Evolutionary conservation across 1,140 invertebrate species (phyloP), one percentile per base, ranked within the genome.

Genomic region (Bicyclus anynana): DNA sequence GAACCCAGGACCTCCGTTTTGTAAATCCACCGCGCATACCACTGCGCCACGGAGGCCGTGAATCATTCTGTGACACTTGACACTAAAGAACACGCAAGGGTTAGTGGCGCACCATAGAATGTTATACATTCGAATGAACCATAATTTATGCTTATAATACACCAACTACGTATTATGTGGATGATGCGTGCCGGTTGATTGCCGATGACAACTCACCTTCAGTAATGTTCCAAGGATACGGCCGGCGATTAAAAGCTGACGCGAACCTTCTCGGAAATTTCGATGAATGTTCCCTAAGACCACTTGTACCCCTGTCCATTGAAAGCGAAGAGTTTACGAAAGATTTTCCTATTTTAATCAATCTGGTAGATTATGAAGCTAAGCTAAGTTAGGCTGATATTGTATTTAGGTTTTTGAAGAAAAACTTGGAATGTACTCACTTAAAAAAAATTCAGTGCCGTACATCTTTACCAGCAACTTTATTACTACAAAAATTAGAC

Each of bases 261-360:
- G 63, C 54, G 50, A 55, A 62, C 76, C 79, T 82, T 84, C 79
- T 73, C 56, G 72, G 81, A 80, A 84, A 68, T 51, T 37, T 48
- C 29, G 49, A 58, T 55, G 1, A 21, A 33, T 56, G 12, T 23
- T 20, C 33, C 20, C 20, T 33, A 20, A 20, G 6, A 14, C 26
- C 37, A 7, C 38, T 40, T 35, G n/a, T 1, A 2, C 16, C 10
- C 2, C 16, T 38, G 16, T 38, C 13, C 13, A 38, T 17, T 14
- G 16, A 17, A 40, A 17, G 37, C 37, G 37, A 7, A 14, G 5
- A 40, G 13, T 17, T 40, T 5, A 4, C 4, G 16, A 16, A 16
- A 40, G 33, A 6, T 40, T 17, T 40, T 9, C 14, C 37, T 40
- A 16, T 7, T 3, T 16, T 14, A 0, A 23, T 23, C 7, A 4